Percentiles rank a stretch among this genome's conserved stretches.
These are phyloP conservation scores for Drosophila mimetica DNA, from an alignment of 2,888 invertebrate species.

Conservation along the genomic window DNA sequence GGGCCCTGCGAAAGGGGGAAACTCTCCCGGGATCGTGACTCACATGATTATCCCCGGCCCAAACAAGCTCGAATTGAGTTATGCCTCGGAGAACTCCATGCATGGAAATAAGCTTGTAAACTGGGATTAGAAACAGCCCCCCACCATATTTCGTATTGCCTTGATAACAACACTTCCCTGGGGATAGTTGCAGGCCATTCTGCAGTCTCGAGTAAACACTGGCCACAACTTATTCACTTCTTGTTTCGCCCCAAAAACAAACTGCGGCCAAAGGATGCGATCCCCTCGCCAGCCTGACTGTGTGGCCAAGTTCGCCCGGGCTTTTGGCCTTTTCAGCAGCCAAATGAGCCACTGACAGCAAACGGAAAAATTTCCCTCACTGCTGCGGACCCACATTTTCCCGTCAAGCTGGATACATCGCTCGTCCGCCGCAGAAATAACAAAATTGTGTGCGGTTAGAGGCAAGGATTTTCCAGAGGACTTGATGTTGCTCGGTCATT, in stretches of 20 bases:
- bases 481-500: conserved; percentile 32
- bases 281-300: conserved; percentile 10
- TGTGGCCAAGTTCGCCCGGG: conserved; percentile 14
- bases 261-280: conserved; percentile 63
- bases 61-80: conserved; percentile 64
- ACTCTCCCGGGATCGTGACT: conserved; percentile 38
- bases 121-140: conserved; percentile 36
- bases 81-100: conserved; percentile 24
- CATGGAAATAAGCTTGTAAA: conserved; percentile 63
- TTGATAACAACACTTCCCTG: conserved; percentile 25
- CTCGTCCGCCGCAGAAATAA: conserved; percentile 68
- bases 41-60: conserved; percentile 19
- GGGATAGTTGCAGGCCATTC: conserved; percentile 24
- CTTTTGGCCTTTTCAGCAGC: conserved; percentile 49
- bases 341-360: conserved; percentile 76
- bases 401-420: conserved; percentile 63
- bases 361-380: conserved; percentile 51
- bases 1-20: conserved; percentile 37
- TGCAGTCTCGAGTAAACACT: conserved; percentile 71
- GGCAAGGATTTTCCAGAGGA: conserved; percentile 54
- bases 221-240: conserved; percentile 77
- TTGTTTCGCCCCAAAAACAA: conserved; percentile 65
- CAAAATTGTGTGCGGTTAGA: conserved; percentile 69
- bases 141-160: conserved; percentile 30
- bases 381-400: conserved; percentile 22